Base-by-base conservation (phyloP, 2,888 invertebrate species). In the Eupeodes luniger region DNA sequence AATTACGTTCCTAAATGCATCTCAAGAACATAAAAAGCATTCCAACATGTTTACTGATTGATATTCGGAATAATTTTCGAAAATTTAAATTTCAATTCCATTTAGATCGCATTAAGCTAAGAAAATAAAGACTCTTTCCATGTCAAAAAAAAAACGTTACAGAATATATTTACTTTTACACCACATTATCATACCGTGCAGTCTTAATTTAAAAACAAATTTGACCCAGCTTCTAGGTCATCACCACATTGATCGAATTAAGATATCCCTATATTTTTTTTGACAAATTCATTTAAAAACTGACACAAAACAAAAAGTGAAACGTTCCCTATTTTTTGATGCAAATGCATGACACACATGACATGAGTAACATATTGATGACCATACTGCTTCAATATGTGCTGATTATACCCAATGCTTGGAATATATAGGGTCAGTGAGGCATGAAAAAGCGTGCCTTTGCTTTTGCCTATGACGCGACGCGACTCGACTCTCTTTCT, bases 361-460 rank as follows among this genome's bases (percentile, higher is more conserved):
- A 64, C 82, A 77, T 40, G 40, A 40, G 76, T 49, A 77, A 36
- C 78, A 67, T 47, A 81, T 27, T 27, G 27, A 53, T 67, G 67
- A 69, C 67, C 67, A 19, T 27, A 49, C 27, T 36, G 49, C 76
- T 53, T n/a, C n/a, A 14, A 34, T 19, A n/a, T 51, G 53, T 59
- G 44, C 57, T 66, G 61, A 72, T 81, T 70, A 69, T 40, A 40
- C 40, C 40, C 69, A 80, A 57, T 64, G 57, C 10, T 51, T 51
- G 47, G 64, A 49, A 12, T 36, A 44, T 47, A 76, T 66, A 49
- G 74, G 72, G 51, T 78, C 70, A 81, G 55, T 78, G 85, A 78
- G 72, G 81, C 81, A 85, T 85, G 62, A 49, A 72, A 67, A 70
- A 74, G 74, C 72, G 47, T 12, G 34, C 72, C 72, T 59, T 47